Evolutionary conservation across 2,888 invertebrate species (phyloP).

Genomic region (Diplazon laetatorius): DNA sequence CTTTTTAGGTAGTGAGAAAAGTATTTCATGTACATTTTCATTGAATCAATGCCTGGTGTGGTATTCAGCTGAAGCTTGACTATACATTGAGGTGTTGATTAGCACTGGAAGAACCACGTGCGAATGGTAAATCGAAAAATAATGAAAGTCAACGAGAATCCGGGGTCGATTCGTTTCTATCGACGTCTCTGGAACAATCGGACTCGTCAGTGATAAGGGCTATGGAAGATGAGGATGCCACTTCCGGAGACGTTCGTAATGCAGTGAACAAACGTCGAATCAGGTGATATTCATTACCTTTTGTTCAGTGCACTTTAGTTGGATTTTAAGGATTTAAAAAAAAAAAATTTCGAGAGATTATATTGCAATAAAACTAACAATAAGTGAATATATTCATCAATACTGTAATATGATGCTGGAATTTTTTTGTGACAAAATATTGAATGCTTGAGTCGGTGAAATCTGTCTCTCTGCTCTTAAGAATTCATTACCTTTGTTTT

Average conservation of each 20-base stretch:
- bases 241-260: slow-evolving; percentile 34
- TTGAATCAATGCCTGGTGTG: background rate
- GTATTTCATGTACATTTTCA: no score
- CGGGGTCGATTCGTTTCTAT: slow-evolving; percentile 27
- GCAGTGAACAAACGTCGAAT: slow-evolving; percentile 28
- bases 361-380: no score
- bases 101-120: no score
- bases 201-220: slow-evolving; percentile 46
- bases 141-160: slow-evolving; percentile 18
- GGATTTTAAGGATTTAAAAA: no score
- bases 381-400: no score
- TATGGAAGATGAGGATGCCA: slow-evolving; percentile 49
- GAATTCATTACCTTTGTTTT: no score
- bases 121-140: slow-evolving; percentile 7
- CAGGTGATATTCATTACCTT: slow-evolving; percentile 10
- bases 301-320: background rate
- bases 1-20: no score
- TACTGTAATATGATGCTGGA: no score
- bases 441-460: background rate
- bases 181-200: slow-evolving; percentile 32
- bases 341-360: no score
- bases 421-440: no score
- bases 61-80: background rate
- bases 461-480: no score
- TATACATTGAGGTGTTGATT: background rate